Percentiles rank a stretch among this genome's conserved stretches.
Evolutionary conservation across 2,113 vertebrate genomes (phyloP).

Genomic region (Zosterops borbonicus): DNA sequence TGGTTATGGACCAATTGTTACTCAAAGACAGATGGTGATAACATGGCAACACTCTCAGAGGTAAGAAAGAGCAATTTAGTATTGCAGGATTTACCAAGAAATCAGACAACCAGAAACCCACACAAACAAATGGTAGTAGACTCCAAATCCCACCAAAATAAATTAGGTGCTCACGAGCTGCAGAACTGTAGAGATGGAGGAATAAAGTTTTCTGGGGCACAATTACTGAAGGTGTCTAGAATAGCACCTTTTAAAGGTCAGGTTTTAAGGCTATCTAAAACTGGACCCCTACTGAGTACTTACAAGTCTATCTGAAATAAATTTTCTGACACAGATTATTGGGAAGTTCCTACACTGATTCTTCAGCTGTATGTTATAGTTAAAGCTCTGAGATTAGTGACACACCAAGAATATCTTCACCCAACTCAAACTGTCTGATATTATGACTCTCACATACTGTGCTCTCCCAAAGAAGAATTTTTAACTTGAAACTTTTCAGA

Average conservation of each 20-base stretch:
- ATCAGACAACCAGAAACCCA: neutral
- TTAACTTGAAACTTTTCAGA: neutral
- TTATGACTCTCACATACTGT: neutral
- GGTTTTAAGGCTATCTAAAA: conserved; percentile 6
- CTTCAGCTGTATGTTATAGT: neutral
- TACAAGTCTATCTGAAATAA: neutral
- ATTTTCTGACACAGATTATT: neutral
- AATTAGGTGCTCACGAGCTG: neutral
- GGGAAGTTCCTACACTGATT: neutral
- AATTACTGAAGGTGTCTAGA: neutral
- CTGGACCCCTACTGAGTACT: neutral
- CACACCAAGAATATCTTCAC: neutral
- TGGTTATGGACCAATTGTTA: neutral
- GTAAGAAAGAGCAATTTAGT: neutral
- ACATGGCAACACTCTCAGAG: neutral
- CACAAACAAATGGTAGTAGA: neutral
- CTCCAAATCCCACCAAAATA: neutral
- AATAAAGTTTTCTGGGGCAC: neutral
- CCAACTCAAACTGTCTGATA: neutral
- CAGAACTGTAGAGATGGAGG: neutral
- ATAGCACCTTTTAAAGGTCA: conserved; percentile 19
- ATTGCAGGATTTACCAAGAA: neutral
- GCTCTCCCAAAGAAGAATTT: neutral
- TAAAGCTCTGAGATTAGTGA: neutral
- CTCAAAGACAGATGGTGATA: neutral